Base-by-base conservation (phyloP, 92 coral and sea anemone genomes). In the Bergia sp. region DNA sequence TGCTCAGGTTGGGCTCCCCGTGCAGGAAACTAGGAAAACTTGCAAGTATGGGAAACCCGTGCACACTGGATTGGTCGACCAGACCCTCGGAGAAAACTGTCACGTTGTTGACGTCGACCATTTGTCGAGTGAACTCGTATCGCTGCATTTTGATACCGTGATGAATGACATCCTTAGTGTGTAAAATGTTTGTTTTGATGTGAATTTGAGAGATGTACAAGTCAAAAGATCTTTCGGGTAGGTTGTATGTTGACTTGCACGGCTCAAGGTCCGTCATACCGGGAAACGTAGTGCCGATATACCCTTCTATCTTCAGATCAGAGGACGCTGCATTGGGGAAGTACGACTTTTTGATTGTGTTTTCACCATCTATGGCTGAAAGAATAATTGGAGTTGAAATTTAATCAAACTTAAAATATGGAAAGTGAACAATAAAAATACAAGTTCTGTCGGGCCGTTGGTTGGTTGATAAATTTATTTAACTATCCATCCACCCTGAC, bases 11-110 rank as follows among this genome's bases (percentile, higher is more conserved):
- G 29, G 93, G 80, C 16, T 94, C 90, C 0, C 93, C 92, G 77
- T 94, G 65, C 23, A 97, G 90, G 21, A 94, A 93, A 64, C 98
- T 89, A 2, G 98, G 94, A 12, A 94, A 90, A 53, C 98, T 95
- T 7, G 80, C 66, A 16, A 82, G 85, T 36, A 89, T n/a, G 15
- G 98, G 97, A 3, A 93, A 79, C 7, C 91, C 80, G 10, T 41
- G 40, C n/a, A 94, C 44, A 29, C 85, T 53, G 44, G 91, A 61
- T 15, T 91, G 80, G 77, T 97, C 98, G 83, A 97, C 82, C 76
- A 95, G 49, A 40, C 99, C 99, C 39, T 89, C 71, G 77, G 82
- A 67, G 40, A 93, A 90, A 45, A 93, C 89, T 0, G 96, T 85
- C 37, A 86, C 91, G 66, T 95, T 93, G 23, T 95, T 92, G 6